These are phyloP conservation scores for Monopterus albus DNA, from an alignment of 2,113 vertebrate genomes.

Conservation along the genomic window DNA sequence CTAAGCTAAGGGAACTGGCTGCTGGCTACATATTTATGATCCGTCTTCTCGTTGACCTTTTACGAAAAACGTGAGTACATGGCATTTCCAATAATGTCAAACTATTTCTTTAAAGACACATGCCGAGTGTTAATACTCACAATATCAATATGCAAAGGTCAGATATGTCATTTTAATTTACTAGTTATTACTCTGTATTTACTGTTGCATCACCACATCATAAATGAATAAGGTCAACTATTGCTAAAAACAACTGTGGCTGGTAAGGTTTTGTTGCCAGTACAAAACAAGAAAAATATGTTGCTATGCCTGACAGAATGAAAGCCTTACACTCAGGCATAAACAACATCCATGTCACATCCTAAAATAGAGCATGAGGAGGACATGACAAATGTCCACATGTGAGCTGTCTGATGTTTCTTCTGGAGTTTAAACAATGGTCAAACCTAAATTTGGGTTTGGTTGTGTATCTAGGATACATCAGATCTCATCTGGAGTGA, in stretches of 20 bases:
- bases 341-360: slow-evolving; percentile 1
- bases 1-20: no score
- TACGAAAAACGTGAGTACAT: no score
- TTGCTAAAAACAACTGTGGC: neutral
- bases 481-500: slow-evolving; percentile 50
- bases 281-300: neutral
- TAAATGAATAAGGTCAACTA: no score
- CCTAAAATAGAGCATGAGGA: neutral
- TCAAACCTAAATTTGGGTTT: slow-evolving; percentile 54
- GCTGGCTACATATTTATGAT: no score
- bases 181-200: no score
- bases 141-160: neutral
- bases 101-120: neutral
- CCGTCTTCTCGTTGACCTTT: no score
- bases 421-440: slow-evolving; percentile 46
- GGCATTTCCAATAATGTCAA: neutral
- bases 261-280: neutral
- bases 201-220: no score
- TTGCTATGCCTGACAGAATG: neutral
- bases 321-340: neutral
- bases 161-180: no score
- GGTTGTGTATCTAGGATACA: slow-evolving; percentile 51
- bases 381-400: slow-evolving; percentile 16
- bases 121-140: neutral
- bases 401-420: slow-evolving; percentile 13